Evolutionary conservation across 2,797 vertebrate species (phyloP).

Genomic region (Chloroceryle inda): DNA sequence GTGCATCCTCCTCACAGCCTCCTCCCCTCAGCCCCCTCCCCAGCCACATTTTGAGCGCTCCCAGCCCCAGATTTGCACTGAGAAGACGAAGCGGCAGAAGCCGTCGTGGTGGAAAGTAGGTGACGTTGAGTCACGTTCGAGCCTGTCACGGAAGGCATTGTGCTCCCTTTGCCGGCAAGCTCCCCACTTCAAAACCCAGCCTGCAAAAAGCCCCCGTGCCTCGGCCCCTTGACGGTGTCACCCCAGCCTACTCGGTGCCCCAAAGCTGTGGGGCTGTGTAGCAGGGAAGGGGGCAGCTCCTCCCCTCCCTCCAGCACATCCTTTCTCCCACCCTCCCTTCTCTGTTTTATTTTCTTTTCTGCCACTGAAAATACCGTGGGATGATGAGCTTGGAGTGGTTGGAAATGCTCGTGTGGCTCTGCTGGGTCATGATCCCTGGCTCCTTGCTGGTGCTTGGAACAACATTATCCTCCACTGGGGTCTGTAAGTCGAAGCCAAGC

Average conservation of each 20-base stretch:
- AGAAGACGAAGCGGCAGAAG: constrained; percentile 10
- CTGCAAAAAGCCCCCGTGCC: accelerated
- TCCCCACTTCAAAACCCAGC: background rate
- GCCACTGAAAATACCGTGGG: background rate
- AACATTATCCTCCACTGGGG: background rate
- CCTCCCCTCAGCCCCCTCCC: background rate
- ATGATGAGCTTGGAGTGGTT: background rate
- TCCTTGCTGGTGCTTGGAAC: accelerated
- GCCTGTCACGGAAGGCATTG: background rate
- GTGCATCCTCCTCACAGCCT: background rate
- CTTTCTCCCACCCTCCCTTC: background rate
- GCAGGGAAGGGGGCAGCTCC: background rate
- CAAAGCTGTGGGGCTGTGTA: accelerated
- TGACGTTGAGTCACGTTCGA: constrained; percentile 32
- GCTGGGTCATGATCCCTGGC: accelerated
- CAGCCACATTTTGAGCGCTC: background rate
- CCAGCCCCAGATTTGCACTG: background rate
- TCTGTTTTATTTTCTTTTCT: constrained; percentile 25
- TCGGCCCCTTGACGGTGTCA: accelerated
- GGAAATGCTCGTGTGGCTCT: background rate
- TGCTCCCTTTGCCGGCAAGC: background rate
- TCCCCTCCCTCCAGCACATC: background rate
- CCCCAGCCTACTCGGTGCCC: background rate
- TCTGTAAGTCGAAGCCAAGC: background rate
- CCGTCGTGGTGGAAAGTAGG: constrained; percentile 31